These are phyloP conservation scores for Erebia ligea DNA, from an alignment of 2,888 invertebrate genomes.

Conservation along the genomic window DNA sequence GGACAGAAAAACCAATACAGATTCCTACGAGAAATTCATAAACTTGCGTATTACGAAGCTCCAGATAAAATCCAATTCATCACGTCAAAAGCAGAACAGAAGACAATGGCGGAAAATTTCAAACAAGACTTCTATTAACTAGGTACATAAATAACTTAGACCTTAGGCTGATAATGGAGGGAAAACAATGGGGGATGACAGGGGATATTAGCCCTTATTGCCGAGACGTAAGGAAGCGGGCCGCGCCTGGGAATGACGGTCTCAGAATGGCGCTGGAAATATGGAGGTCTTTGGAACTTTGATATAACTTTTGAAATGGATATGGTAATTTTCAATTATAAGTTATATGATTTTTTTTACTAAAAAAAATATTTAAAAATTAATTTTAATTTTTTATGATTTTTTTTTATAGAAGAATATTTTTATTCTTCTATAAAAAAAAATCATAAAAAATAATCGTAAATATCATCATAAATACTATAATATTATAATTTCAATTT, in stretches of 20 bases:
- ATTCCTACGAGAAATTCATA: background rate
- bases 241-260: conserved; percentile 45
- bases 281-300: conserved; percentile 38
- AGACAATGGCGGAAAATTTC: conserved; percentile 44
- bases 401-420: too few species aligned
- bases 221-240: conserved; percentile 36
- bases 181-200: conserved; percentile 41
- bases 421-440: too few species aligned
- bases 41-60: background rate
- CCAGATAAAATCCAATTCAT: conserved; percentile 39
- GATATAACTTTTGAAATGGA: conserved; percentile 29
- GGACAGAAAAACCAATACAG: background rate
- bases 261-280: conserved; percentile 45
- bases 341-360: too few species aligned
- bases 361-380: background rate
- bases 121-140: conserved; percentile 43
- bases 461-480: too few species aligned
- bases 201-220: conserved; percentile 42
- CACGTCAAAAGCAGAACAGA: conserved; percentile 42
- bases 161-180: conserved; percentile 41
- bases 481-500: too few species aligned
- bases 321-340: conserved; percentile 19
- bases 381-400: too few species aligned
- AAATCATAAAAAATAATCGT: too few species aligned
- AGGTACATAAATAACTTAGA: conserved; percentile 43